Evolutionary conservation across 1,140 invertebrate species (phyloP), one percentile per base, ranked within the genome.

Genomic region (Leptinotarsa undecemlineata): DNA sequence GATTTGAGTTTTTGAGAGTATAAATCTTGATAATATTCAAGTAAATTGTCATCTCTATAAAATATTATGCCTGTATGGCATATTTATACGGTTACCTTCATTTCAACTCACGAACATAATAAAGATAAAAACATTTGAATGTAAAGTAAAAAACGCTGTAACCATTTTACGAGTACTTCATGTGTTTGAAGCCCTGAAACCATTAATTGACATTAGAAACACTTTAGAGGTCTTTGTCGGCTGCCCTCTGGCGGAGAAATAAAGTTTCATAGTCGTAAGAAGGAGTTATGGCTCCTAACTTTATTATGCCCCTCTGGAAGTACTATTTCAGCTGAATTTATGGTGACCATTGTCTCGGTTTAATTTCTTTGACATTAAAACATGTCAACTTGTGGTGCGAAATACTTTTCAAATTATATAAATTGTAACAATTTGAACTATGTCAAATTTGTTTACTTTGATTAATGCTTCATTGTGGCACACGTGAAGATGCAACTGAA

Each of bases 151-250:
- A 73, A 66, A 60, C 23, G 64, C 63, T 51, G 63, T 64, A 63
- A 73, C 61, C 19, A 48, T 63, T 73, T 64, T 66, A 72, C 64
- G 72, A 67, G 62, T 68, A 51, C 23, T 67, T 33, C 26, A 60
- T 61, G 57, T 21, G 51, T 61, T 33, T 48, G 33, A 48, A 69
- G 47, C 76, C 73, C 67, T 20, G 51, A 69, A 69, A 63, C 76
- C 73, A 77, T 77, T 77, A 77, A 77, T 77, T 71, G 76, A 77
- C 76, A 74, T 77, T 77, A 74, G 76, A 77, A 74, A 77, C 76
- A 77, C 76, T 77, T 77, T 77, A 77, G 73, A 48, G 33, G 20
- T 23, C 74, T 77, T 77, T 74, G 76, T 74, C 76, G 76, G 76
- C 47, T 68, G 48, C 47, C 72, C 72, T 74, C 57, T 73, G 72